Evolutionary conservation across 2,113 vertebrate genomes (phyloP).

Genomic region (Crotalus horridus): DNA sequence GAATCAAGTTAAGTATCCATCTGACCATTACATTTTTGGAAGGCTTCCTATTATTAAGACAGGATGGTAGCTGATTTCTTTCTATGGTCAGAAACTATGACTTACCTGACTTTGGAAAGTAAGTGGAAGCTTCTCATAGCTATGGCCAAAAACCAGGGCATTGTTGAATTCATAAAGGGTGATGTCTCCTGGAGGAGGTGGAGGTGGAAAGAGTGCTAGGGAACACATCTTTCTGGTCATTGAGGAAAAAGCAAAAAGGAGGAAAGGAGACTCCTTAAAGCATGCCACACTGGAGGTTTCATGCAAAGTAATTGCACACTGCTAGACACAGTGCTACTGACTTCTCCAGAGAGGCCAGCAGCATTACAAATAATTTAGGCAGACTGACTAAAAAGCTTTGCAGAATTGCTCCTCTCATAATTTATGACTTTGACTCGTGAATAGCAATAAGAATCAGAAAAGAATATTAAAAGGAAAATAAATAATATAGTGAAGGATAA

Average conservation of each 20-base stretch:
- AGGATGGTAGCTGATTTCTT: background rate
- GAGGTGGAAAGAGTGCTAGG: constrained; percentile 80
- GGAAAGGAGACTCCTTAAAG: background rate
- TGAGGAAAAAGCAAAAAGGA: background rate
- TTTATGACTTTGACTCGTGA: background rate
- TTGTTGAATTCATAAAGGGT: constrained; percentile 88
- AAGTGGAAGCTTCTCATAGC: constrained; percentile 63
- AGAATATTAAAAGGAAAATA: background rate
- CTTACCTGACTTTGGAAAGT: constrained; percentile 74
- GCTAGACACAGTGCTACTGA: background rate
- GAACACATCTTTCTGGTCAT: constrained; percentile 76
- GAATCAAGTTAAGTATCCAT: background rate
- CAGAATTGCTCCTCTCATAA: background rate
- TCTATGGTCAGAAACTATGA: background rate
- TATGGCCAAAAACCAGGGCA: constrained; percentile 75
- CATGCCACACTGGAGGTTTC: background rate
- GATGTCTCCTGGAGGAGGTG: constrained; percentile 70
- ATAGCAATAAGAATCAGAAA: background rate
- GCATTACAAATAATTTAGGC: background rate
- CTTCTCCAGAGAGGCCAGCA: background rate
- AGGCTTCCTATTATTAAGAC: background rate
- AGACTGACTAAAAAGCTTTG: background rate
- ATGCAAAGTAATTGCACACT: background rate
- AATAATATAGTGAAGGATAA: background rate
- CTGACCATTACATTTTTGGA: background rate